Evolutionary conservation across 2,888 invertebrate genomes (phyloP).

Genomic region (Nowickia ferox): DNA sequence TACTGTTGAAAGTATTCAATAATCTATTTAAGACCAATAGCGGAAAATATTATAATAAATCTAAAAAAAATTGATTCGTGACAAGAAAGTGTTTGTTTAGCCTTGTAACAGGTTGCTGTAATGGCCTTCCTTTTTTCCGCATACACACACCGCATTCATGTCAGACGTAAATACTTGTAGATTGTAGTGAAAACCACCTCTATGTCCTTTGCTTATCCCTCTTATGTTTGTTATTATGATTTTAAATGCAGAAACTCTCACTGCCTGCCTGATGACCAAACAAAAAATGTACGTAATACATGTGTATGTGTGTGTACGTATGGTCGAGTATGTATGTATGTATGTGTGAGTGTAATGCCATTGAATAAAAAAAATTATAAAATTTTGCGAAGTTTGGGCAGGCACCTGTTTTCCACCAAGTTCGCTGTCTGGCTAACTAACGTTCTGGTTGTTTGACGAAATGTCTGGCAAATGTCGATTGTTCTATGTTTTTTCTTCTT

Average conservation of each 20-base stretch:
- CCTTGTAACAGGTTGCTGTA: conserved; percentile 71
- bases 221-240: conserved; percentile 1
- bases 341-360: not conserved
- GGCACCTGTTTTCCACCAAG: not conserved
- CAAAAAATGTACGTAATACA: not conserved
- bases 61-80: not conserved
- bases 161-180: conserved; percentile 30
- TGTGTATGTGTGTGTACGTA: not conserved
- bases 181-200: conserved; percentile 36
- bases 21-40: conserved; percentile 11
- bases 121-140: conserved; percentile 43
- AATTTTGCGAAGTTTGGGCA: conserved; percentile 7
- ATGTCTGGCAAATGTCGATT: conserved; percentile 31
- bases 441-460: conserved; percentile 12
- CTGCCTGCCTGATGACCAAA: not conserved
- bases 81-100: conserved; percentile 13
- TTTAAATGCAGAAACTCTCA: conserved; percentile 26
- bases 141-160: not conserved
- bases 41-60: conserved; percentile 7
- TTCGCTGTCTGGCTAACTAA: conserved; percentile 5
- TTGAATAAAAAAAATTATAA: conserved; percentile 17
- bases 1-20: not conserved
- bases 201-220: conserved; percentile 50
- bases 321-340: too few species aligned
- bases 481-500: conserved; percentile 34